Evolutionary conservation across 2,888 invertebrate species (phyloP).

Genomic region (Salpingus planirostris): DNA sequence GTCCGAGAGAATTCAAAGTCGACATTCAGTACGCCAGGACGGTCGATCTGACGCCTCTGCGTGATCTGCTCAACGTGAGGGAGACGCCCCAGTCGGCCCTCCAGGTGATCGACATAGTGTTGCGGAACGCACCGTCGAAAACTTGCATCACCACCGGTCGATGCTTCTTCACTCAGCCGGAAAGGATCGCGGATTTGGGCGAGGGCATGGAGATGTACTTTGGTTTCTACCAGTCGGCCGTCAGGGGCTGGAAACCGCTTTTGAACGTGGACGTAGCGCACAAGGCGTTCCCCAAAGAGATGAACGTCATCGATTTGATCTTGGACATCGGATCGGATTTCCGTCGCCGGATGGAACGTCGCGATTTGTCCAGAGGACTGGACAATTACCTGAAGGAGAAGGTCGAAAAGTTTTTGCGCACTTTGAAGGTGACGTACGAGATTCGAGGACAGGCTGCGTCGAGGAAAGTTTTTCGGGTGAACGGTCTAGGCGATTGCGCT

Average conservation of each 20-base stretch:
- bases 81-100: slow-evolving; percentile 50
- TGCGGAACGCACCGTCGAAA: slow-evolving; percentile 52
- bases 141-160: slow-evolving; percentile 30
- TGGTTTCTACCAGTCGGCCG: slow-evolving; percentile 87
- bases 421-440: slow-evolving; percentile 41
- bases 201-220: slow-evolving; percentile 86
- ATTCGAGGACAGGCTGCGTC: slow-evolving; percentile 39
- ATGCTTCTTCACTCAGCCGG: slow-evolving; percentile 26
- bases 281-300: slow-evolving; percentile 63
- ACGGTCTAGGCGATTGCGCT: slow-evolving; percentile 38
- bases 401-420: slow-evolving; percentile 18
- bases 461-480: slow-evolving; percentile 42
- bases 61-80: slow-evolving; percentile 14
- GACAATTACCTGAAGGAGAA: slow-evolving; percentile 15
- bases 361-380: slow-evolving; percentile 7
- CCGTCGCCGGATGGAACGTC: slow-evolving; percentile 2
- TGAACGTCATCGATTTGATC: slow-evolving; percentile 44
- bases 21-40: slow-evolving; percentile 46
- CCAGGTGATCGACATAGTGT: slow-evolving; percentile 78
- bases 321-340: slow-evolving; percentile 18
- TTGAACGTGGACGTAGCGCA: slow-evolving; percentile 87
- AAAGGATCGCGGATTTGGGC: slow-evolving; percentile 50
- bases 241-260: slow-evolving; percentile 79
- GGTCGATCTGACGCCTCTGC: slow-evolving; percentile 41
- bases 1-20: slow-evolving; percentile 31